Percentiles rank a stretch among this genome's conserved stretches.
Conservation (phyloP, 2,888 invertebrate species). For the Hyppa rectilinea region DNA sequence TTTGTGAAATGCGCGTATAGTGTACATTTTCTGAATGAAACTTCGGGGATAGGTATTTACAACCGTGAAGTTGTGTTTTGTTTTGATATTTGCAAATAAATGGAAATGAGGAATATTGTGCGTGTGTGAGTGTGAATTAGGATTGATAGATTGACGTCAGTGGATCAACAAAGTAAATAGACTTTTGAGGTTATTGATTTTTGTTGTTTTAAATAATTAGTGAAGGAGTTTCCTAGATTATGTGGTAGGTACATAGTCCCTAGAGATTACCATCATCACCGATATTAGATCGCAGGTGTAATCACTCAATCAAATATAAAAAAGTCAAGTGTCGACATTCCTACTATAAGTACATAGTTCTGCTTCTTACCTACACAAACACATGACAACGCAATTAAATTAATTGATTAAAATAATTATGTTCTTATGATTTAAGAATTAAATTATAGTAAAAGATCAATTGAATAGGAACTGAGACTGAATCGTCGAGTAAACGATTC, state of each 20-base stretch:
- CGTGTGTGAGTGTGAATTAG: neutral
- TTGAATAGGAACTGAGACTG: neutral
- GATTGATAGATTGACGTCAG: neutral
- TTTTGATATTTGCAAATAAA: neutral
- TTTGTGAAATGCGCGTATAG: neutral
- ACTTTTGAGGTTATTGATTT: neutral
- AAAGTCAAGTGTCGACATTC: constrained; percentile 12
- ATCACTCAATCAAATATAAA: constrained; percentile 25
- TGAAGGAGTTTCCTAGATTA: neutral
- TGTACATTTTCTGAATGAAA: neutral
- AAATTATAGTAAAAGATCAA: neutral
- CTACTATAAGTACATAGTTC: neutral
- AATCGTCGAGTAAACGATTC: too few species aligned
- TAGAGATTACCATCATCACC: constrained; percentile 10
- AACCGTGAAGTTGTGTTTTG: neutral
- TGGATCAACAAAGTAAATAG: constrained; percentile 16
- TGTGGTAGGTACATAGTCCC: neutral
- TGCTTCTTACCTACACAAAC: neutral
- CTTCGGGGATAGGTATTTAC: neutral
- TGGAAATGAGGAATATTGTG: neutral
- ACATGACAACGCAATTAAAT: constrained; percentile 5
- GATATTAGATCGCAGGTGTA: constrained; percentile 2
- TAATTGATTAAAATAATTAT: neutral
- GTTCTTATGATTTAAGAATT: too few species aligned
- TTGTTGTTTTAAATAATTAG: constrained; percentile 3